Evolutionary conservation across 1,140 invertebrate genomes (phyloP).

Genomic region (Asbolus verrucosus): DNA sequence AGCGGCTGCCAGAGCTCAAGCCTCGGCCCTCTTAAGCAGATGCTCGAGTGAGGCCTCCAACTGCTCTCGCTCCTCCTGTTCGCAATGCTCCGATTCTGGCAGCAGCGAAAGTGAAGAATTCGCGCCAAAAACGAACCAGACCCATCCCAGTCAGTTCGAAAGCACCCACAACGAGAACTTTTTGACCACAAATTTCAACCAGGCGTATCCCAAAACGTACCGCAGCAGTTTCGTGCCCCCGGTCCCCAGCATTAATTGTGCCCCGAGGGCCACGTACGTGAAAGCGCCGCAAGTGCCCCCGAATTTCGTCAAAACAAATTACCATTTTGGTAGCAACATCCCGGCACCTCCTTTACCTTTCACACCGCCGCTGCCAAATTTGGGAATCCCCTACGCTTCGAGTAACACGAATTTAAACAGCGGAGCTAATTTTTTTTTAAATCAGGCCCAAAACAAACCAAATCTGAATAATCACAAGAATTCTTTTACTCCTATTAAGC

Average conservation of each 20-base stretch:
- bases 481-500: constrained; percentile 42
- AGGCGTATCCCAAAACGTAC: constrained; percentile 64
- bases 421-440: too few species aligned
- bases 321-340: constrained; percentile 32
- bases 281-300: constrained; percentile 55
- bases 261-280: constrained; percentile 55
- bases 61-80: constrained; percentile 70
- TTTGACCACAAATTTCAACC: constrained; percentile 63
- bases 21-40: constrained; percentile 73
- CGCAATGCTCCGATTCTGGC: constrained; percentile 67
- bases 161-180: constrained; percentile 58
- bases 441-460: not conserved
- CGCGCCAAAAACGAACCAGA: not conserved
- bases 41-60: constrained; percentile 72
- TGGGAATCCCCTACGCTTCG: constrained; percentile 27
- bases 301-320: constrained; percentile 35
- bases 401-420: too few species aligned
- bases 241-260: constrained; percentile 35
- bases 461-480: constrained; percentile 36
- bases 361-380: constrained; percentile 57
- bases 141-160: too few species aligned
- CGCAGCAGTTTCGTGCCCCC: constrained; percentile 32
- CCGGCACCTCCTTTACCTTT: constrained; percentile 61
- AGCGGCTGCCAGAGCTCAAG: constrained; percentile 79
- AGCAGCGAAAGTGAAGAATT: constrained; percentile 62